Conservation (phyloP, 30 jellyfish, hydroid and myxozoan species). For the Hydra vulgaris region DNA sequence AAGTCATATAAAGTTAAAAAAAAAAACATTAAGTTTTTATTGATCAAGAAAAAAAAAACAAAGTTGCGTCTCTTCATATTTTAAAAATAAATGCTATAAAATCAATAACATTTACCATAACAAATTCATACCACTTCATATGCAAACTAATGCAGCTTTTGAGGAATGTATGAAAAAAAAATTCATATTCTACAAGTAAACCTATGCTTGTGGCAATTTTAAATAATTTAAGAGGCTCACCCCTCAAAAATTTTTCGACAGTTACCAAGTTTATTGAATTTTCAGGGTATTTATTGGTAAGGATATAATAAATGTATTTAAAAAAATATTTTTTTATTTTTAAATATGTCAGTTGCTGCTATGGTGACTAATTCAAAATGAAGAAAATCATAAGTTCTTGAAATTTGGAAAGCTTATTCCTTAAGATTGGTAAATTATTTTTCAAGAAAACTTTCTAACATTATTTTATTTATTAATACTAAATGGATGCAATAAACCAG, state of each 20-base stretch:
- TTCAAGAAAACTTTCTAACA: not conserved
- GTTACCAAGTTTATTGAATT: not conserved
- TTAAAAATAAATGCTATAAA: too few species aligned
- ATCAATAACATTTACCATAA: too few species aligned
- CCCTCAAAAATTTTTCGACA: not conserved
- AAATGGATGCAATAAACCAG: not conserved
- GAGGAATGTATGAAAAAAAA: too few species aligned
- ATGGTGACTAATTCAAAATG: not conserved
- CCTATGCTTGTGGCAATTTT: too few species aligned
- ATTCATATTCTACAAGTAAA: too few species aligned
- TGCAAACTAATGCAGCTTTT: too few species aligned
- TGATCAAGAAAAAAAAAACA: too few species aligned
- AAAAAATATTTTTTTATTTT: too few species aligned
- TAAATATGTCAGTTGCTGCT: not conserved
- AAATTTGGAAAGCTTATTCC: not conserved
- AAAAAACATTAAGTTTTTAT: too few species aligned
- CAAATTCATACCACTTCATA: too few species aligned
- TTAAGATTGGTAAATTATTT: not conserved
- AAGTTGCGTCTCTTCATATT: too few species aligned
- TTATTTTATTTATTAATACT: not conserved
- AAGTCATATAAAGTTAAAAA: too few species aligned
- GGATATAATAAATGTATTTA: not conserved
- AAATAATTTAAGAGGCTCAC: not conserved
- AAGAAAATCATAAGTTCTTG: not conserved
- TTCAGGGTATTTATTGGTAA: not conserved